Percentiles rank a stretch among this genome's conserved stretches.
These are phyloP conservation scores for Diprion similis DNA, from an alignment of 1,140 invertebrate genomes.

Conservation along the genomic window DNA sequence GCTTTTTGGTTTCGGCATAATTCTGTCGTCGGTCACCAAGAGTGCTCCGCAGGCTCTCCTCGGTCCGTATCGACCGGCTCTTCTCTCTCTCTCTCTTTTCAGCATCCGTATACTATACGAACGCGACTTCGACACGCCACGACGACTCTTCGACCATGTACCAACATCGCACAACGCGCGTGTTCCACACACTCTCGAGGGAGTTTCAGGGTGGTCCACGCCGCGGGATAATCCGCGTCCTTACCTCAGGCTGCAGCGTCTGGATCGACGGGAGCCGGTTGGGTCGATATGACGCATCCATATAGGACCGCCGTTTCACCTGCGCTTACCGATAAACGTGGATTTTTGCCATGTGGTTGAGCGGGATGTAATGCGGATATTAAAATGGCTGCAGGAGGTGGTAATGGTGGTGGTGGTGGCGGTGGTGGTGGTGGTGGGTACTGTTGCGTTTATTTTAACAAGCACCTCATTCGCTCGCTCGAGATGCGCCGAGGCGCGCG, in stretches of 20 bases:
- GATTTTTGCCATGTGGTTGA: too few species aligned
- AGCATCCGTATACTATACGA: neutral
- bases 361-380: too few species aligned
- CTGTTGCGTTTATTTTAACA: slow-evolving; percentile 39
- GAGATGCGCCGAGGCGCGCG: slow-evolving; percentile 16
- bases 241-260: neutral
- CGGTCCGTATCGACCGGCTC: slow-evolving; percentile 3
- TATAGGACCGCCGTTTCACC: too few species aligned
- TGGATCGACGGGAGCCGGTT: too few species aligned
- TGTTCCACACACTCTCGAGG: neutral
- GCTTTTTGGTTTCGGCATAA: slow-evolving; percentile 17
- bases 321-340: too few species aligned
- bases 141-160: neutral
- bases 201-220: neutral
- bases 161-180: too few species aligned
- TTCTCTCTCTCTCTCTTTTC: neutral
- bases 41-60: neutral
- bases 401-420: too few species aligned
- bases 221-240: slow-evolving; percentile 3
- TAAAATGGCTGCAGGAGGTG: too few species aligned
- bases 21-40: slow-evolving; percentile 10
- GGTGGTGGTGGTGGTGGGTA: too few species aligned
- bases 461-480: slow-evolving; percentile 38
- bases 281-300: too few species aligned
- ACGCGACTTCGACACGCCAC: too few species aligned